Conservation (phyloP, 2,113 vertebrate genomes). For the Paradoxurus hermaphroditus region DNA sequence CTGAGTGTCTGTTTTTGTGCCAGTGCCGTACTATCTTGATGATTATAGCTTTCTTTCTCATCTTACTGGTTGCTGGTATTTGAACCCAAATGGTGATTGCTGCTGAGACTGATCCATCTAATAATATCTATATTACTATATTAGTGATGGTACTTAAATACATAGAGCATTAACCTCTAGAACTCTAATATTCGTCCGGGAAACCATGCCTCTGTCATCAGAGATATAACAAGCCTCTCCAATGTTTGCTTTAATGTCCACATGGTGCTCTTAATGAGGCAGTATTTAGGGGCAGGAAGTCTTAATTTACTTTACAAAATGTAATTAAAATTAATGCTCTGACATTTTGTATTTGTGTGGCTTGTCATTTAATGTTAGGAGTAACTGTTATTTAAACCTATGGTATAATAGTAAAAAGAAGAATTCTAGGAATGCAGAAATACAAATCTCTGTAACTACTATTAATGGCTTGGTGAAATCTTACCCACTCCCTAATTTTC, state of each 20-base stretch:
- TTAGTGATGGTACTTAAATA: background rate
- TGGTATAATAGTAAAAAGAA: background rate
- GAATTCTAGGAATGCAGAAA: background rate
- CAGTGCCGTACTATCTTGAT: no score
- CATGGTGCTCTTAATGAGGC: background rate
- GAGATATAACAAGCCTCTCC: background rate
- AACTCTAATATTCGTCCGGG: background rate
- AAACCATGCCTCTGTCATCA: background rate
- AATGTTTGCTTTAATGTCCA: background rate
- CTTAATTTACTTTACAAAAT: slow-evolving; percentile 4
- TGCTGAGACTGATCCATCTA: background rate
- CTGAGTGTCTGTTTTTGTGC: no score
- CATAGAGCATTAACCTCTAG: background rate
- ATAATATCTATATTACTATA: background rate
- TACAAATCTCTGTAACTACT: background rate
- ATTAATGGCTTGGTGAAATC: background rate
- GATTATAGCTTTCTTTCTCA: background rate
- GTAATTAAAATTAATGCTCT: background rate
- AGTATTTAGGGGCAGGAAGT: background rate
- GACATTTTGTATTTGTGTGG: background rate
- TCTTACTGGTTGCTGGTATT: background rate
- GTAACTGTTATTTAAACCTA: background rate
- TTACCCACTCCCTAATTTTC: background rate
- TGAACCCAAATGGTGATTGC: background rate
- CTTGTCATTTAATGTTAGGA: slow-evolving; percentile 3